Percentiles rank a stretch among this genome's conserved stretches.
These are phyloP conservation scores for Papilio dardanus DNA, from an alignment of 1,140 invertebrate genomes.

Conservation along the genomic window DNA sequence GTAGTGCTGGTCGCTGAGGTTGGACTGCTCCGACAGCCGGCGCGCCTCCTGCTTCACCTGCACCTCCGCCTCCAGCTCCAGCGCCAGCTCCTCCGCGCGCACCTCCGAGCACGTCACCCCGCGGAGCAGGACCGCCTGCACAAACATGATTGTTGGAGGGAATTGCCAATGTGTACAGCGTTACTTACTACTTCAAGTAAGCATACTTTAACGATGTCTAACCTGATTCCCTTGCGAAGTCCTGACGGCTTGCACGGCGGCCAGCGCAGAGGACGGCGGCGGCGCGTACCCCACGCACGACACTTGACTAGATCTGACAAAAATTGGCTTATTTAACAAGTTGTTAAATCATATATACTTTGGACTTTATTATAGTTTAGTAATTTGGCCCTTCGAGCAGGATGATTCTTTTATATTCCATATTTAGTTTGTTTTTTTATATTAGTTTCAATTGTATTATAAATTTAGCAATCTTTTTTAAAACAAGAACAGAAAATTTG, in stretches of 20 bases:
- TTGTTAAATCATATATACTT: background rate
- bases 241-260: conserved; percentile 80
- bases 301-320: conserved; percentile 86
- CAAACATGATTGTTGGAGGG: background rate
- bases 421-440: too few relatives aligned
- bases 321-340: background rate
- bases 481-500: too few relatives aligned
- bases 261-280: conserved; percentile 82
- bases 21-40: conserved; percentile 80
- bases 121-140: conserved; percentile 72
- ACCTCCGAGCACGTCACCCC: conserved; percentile 78
- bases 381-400: background rate
- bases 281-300: conserved; percentile 82
- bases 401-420: background rate
- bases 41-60: conserved; percentile 85
- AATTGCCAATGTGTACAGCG: too few relatives aligned
- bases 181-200: too few relatives aligned
- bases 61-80: conserved; percentile 77
- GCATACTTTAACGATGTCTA: background rate
- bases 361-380: conserved; percentile 11
- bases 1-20: conserved; percentile 78
- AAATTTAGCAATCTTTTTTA: too few relatives aligned
- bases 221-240: conserved; percentile 79
- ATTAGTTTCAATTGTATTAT: too few relatives aligned
- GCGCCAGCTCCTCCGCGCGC: conserved; percentile 71